Base-by-base conservation (phyloP, 2,888 invertebrate species). In the Litoditis marina region DNA sequence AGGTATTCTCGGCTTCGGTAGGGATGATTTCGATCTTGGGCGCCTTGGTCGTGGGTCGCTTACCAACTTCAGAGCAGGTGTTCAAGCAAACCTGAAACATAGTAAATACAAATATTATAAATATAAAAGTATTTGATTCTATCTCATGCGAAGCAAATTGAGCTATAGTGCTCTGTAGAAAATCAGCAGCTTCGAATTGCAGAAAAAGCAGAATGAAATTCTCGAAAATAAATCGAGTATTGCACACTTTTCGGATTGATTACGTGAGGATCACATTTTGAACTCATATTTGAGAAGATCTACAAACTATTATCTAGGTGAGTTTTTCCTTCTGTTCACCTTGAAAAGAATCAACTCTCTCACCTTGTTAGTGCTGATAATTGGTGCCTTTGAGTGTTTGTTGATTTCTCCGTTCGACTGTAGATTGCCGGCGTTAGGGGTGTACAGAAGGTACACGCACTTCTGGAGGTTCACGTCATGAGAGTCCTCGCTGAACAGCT, bases 401-500 rank as follows among this genome's bases (percentile, higher is more conserved):
- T 74, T 66, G 30, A 81, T 66, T 59, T 79, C 81, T 39, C 72
- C 77, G 19, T 71, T 75, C 54, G 66, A 73, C 53, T 78, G 77
- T 16, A 83, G 68, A 5, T 70, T 64, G n/a, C 80, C 81, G 6
- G 78, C 78, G 3, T 63, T 42, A 22, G 77, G 77, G 28, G 82
- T 71, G 66, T 81, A 82, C n/a, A 83, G 54, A 28, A 82, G 72
- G 66, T 72, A 78, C 16, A 67, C 67, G 61, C 81, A 81, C 44
- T 78, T 71, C 36, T 71, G 71, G 22, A 73, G 67, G 30, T 74
- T 65, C 50, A 82, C 65, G 60, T 82, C 78, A 51, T 69, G 59
- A 49, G 73, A 74, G 32, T 81, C 77, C 8, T 74, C 71, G 27
- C 66, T 69, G 52, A 66, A 61, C 44, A 75, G 68, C 55, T 71